phyloP scores from a whole-genome alignment of 2,797 vertebrate genomes.

The Pelodytes ibericus region DNA sequence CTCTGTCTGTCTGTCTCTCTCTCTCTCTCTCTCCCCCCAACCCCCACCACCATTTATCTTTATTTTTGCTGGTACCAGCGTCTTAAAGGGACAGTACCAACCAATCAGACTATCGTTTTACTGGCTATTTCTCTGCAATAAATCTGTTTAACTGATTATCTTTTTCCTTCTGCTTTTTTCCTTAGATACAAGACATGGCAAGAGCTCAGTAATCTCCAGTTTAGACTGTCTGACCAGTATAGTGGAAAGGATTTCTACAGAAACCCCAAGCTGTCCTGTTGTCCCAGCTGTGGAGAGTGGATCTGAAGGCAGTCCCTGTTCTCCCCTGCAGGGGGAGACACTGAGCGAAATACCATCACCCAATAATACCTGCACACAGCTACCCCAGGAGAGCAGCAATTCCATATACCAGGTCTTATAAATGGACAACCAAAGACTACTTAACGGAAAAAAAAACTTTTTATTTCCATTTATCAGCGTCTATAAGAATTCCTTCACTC shows the following conservation, averaged over 20 bases:
- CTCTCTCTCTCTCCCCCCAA: background rate
- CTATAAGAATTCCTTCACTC: conserved; percentile 65
- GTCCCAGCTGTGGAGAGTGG: conserved; percentile 69
- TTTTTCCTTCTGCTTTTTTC: background rate
- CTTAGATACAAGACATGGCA: conserved; percentile 78
- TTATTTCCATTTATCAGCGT: conserved; percentile 61
- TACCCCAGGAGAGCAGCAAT: conserved; percentile 70
- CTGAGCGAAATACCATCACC: conserved; percentile 70
- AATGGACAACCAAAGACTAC: conserved; percentile 56
- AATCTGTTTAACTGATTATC: background rate
- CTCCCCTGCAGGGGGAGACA: conserved; percentile 69
- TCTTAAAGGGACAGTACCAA: no score
- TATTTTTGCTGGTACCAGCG: background rate
- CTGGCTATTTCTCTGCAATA: no score
- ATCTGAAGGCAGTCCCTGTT: conserved; percentile 72
- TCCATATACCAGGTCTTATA: conserved; percentile 92
- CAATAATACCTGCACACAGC: conserved; percentile 62
- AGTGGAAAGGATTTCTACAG: conserved; percentile 94
- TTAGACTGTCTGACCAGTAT: conserved; percentile 96
- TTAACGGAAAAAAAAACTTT: conserved; percentile 45
- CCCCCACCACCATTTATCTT: background rate
- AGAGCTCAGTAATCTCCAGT: conserved; percentile 86
- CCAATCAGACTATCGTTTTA: no score
- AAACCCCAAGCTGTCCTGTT: conserved; percentile 73
- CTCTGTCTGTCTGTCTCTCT: background rate